Conservation (phyloP, 2,113 vertebrate species). For the Esox niger region DNA sequence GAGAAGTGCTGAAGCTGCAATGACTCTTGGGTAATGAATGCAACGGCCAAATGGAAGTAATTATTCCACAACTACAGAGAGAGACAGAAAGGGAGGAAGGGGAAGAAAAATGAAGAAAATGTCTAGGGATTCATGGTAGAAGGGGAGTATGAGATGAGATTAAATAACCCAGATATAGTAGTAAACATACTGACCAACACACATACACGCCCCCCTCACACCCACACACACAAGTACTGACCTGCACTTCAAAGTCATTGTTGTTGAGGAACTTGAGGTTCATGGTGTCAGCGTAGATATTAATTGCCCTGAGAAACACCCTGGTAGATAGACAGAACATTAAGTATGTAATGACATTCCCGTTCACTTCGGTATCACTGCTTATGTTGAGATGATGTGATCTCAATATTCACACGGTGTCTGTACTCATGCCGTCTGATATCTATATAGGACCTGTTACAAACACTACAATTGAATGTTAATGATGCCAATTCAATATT, state of each 20-base stretch:
- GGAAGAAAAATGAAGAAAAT: background rate
- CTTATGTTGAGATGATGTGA: background rate
- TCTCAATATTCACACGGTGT: background rate
- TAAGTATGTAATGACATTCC: background rate
- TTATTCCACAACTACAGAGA: conserved; percentile 92
- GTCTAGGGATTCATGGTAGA: background rate
- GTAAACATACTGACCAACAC: background rate
- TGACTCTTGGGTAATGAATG: conserved; percentile 97
- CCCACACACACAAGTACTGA: conserved; percentile 48
- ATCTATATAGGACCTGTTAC: background rate
- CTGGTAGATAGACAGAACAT: conserved; percentile 45
- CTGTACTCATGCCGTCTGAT: background rate
- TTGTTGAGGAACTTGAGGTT: conserved; percentile 95
- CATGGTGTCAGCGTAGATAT: conserved; percentile 96
- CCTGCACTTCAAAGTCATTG: conserved; percentile 93
- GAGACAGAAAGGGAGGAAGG: conserved; percentile 1
- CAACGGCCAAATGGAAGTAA: conserved; percentile 98
- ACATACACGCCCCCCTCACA: conserved; percentile 2
- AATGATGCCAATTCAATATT: background rate
- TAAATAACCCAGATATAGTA: too few species aligned
- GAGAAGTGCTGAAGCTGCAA: conserved; percentile 96
- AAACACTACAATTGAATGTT: background rate
- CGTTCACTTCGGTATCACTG: background rate
- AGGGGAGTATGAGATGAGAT: background rate
- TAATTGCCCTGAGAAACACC: conserved; percentile 94